Percentiles rank a stretch among this genome's conserved stretches.
These are phyloP conservation scores for Peromyscus aztecus DNA, from an alignment of 2,797 vertebrate species.

Conservation along the genomic window DNA sequence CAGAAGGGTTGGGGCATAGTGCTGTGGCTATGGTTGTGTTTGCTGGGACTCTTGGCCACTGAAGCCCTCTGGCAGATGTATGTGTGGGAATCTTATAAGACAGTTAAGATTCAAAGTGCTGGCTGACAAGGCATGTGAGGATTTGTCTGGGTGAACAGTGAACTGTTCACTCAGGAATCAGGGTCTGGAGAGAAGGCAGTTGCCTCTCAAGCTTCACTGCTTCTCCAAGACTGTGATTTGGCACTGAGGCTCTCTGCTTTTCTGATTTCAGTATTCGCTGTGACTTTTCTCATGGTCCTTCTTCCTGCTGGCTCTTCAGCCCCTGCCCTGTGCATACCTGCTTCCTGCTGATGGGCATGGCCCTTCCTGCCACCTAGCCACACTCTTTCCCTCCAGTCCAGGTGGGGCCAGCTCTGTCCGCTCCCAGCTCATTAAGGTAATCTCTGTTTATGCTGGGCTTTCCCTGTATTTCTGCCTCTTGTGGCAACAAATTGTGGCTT, in stretches of 20 bases:
- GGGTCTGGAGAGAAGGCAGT: neutral
- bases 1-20: neutral
- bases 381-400: neutral
- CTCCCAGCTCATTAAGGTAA: neutral
- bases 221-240: rapidly evolving
- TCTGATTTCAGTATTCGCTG: neutral
- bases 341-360: neutral
- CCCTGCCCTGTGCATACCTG: neutral
- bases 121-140: too few relatives aligned
- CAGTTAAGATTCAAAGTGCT: neutral
- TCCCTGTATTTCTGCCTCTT: rapidly evolving
- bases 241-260: neutral
- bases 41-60: neutral
- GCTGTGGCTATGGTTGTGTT: rapidly evolving
- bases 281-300: neutral
- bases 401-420: neutral
- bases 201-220: rapidly evolving
- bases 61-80: neutral
- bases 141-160: neutral
- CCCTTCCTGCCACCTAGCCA: neutral
- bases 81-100: rapidly evolving
- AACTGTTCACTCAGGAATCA: neutral
- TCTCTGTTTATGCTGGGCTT: neutral
- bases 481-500: neutral
- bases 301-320: neutral